A percentile compares a stretch with the other conserved stretches of the same genome.
phyloP scores from a whole-genome alignment of 2,113 vertebrate species.

The Tinamus guttatus region DNA sequence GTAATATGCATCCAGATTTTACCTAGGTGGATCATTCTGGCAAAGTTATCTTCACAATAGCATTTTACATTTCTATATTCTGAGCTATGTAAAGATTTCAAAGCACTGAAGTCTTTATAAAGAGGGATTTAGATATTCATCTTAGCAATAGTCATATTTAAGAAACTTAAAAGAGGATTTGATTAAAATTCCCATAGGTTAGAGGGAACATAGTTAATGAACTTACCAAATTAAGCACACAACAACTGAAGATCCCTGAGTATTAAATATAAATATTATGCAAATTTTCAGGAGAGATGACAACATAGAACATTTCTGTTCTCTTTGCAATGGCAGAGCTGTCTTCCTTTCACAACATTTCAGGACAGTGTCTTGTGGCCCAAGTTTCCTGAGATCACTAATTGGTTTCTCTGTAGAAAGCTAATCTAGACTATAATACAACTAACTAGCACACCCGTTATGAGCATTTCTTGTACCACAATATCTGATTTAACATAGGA shows the following conservation, averaged over 20 bases:
- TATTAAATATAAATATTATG: neutral
- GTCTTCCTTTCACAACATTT: neutral
- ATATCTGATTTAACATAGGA: neutral
- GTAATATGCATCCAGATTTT: neutral
- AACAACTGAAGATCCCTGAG: neutral
- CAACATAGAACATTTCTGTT: neutral
- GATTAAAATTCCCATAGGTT: neutral
- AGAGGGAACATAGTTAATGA: neutral
- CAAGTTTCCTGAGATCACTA: neutral
- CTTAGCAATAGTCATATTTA: neutral
- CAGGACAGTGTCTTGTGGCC: fast-evolving
- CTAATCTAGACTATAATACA: neutral
- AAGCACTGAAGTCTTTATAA: neutral
- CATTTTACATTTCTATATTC: neutral
- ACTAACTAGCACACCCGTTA: neutral
- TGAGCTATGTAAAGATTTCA: neutral
- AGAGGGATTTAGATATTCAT: neutral
- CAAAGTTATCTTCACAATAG: neutral
- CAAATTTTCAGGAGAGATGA: neutral
- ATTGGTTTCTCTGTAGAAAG: neutral
- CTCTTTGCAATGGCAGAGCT: neutral
- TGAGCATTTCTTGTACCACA: neutral
- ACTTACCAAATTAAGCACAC: neutral
- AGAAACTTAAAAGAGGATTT: neutral
- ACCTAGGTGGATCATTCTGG: neutral